phyloP scores from a whole-genome alignment of 1,140 invertebrate species.

The Neotoxoptera formosana region DNA sequence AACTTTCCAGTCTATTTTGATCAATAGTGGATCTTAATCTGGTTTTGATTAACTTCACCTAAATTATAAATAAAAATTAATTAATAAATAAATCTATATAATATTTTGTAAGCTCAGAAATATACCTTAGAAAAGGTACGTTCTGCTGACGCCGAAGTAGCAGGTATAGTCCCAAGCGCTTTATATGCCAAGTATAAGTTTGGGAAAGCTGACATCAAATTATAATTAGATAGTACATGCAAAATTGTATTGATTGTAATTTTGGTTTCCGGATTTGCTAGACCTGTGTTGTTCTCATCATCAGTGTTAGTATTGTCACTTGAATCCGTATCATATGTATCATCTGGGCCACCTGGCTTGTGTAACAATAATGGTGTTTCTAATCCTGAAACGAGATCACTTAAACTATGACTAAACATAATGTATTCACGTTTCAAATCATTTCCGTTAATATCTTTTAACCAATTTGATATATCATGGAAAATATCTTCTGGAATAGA shows the following conservation, averaged over 20 bases:
- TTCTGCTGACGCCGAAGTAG: not conserved
- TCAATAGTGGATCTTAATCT: not conserved
- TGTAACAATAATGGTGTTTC: not conserved
- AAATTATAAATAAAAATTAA: not conserved
- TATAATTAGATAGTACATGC: not conserved
- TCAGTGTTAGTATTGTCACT: slow-evolving; percentile 1
- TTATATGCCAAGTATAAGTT: not conserved
- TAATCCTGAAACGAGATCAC: not conserved
- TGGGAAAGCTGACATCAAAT: slow-evolving; percentile 26
- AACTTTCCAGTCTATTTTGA: not conserved
- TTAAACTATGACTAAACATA: not conserved
- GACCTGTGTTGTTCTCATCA: not conserved
- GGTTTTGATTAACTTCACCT: slow-evolving; percentile 23
- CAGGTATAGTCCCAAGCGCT: not conserved
- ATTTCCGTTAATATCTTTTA: not conserved
- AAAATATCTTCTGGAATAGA: not conserved
- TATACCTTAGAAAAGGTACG: not conserved
- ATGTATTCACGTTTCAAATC: not conserved
- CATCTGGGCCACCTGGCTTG: not conserved
- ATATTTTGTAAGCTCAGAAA: not conserved
- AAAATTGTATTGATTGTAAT: not conserved
- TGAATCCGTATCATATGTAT: not conserved
- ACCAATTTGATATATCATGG: not conserved
- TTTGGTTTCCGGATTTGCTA: not conserved
- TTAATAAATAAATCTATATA: not conserved